These are phyloP conservation scores for Apodemia hepburni DNA, from an alignment of 2,888 invertebrate species.

Conservation along the genomic window DNA sequence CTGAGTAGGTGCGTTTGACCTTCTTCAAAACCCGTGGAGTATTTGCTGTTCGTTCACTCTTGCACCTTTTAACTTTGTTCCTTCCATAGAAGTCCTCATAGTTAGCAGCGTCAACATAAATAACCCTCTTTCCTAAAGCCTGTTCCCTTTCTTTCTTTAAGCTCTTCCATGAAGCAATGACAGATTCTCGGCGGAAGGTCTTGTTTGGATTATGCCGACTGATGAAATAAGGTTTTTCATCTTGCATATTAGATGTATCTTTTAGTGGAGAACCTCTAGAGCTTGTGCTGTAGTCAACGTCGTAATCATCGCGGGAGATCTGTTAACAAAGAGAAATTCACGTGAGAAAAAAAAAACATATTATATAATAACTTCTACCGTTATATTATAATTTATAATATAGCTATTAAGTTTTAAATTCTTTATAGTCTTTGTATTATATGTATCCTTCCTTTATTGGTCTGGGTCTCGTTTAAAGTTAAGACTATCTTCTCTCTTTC, in stretches of 20 bases:
- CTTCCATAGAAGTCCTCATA: slow-evolving; percentile 71
- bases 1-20: slow-evolving; percentile 71
- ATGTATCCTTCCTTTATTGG: too few species aligned
- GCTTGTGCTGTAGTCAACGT: slow-evolving; percentile 64
- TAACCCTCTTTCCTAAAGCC: slow-evolving; percentile 65
- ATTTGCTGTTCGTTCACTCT: slow-evolving; percentile 62
- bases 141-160: slow-evolving; percentile 72
- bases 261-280: slow-evolving; percentile 68
- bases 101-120: slow-evolving; percentile 65
- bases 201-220: slow-evolving; percentile 75
- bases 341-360: slow-evolving; percentile 11
- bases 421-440: too few species aligned
- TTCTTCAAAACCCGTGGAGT: slow-evolving; percentile 56
- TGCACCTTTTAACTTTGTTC: slow-evolving; percentile 69
- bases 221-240: slow-evolving; percentile 62
- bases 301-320: slow-evolving; percentile 73
- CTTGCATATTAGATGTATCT: slow-evolving; percentile 69
- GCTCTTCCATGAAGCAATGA: slow-evolving; percentile 74
- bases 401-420: too few species aligned
- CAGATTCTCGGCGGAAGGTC: slow-evolving; percentile 71
- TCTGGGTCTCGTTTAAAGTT: too few species aligned
- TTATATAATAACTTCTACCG: not conserved
- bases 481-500: too few species aligned
- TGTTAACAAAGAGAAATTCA: slow-evolving; percentile 49
- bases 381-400: not conserved